Evolutionary conservation across 2,113 vertebrate genomes (phyloP).

Genomic region (Dromiciops gliroides): DNA sequence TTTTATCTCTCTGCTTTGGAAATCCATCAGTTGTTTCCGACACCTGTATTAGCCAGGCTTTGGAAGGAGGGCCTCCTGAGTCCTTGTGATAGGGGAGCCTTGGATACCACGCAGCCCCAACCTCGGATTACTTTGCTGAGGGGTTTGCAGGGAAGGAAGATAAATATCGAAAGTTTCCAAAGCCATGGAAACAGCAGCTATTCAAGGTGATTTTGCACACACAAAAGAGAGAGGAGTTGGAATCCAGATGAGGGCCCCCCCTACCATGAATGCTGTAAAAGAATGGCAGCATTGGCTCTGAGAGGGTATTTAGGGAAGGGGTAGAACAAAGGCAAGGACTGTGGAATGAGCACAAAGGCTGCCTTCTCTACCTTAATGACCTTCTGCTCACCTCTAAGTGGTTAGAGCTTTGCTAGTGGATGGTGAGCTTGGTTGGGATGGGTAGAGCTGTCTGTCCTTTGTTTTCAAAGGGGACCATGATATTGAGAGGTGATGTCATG

Average conservation of each 20-base stretch:
- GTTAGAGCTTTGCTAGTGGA: background rate
- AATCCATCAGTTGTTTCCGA: background rate
- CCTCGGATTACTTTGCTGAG: background rate
- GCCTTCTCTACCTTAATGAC: background rate
- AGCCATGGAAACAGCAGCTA: conserved; percentile 6
- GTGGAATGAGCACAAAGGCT: background rate
- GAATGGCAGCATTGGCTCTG: background rate
- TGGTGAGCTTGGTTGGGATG: background rate
- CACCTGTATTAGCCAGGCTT: background rate
- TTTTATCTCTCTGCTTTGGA: conserved; percentile 61
- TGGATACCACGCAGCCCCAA: background rate
- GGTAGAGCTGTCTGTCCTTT: too few relatives aligned
- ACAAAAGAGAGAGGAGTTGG: background rate
- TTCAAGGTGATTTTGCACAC: conserved; percentile 45
- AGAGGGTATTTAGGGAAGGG: background rate
- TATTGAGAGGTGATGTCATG: too few relatives aligned
- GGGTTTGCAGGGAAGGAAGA: conserved; percentile 6
- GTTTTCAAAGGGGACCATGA: too few relatives aligned
- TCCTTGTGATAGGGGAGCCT: background rate
- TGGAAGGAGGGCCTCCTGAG: background rate
- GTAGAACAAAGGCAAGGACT: background rate
- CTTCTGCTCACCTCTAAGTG: background rate
- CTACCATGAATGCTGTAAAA: background rate
- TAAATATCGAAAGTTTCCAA: conserved; percentile 37
- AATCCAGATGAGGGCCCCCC: background rate